These are phyloP conservation scores for Aphidoletes aphidimyza DNA, from an alignment of 2,888 invertebrate genomes.

Conservation along the genomic window DNA sequence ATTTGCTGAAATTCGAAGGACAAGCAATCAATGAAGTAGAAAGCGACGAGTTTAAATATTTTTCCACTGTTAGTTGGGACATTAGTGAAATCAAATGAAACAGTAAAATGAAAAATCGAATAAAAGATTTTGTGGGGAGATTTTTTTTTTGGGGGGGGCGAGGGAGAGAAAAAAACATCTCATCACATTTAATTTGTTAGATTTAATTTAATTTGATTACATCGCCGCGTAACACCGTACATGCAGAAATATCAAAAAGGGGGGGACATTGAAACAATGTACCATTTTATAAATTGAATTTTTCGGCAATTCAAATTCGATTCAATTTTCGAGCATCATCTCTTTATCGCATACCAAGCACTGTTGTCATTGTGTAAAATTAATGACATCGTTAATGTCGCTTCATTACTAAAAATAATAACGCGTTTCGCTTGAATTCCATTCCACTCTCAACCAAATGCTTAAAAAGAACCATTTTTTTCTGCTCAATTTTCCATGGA, in stretches of 20 bases:
- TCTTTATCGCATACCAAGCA: background rate
- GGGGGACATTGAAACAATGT: background rate
- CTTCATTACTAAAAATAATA: slow-evolving; percentile 10
- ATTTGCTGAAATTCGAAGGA: background rate
- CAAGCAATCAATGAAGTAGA: slow-evolving; percentile 30
- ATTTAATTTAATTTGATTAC: slow-evolving; percentile 47
- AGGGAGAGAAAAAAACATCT: no score
- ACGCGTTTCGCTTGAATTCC: slow-evolving; percentile 11
- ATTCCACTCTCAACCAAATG: background rate
- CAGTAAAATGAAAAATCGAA: background rate
- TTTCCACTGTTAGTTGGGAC: no score
- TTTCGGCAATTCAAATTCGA: background rate
- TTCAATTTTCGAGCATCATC: slow-evolving; percentile 4
- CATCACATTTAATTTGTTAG: slow-evolving; percentile 32
- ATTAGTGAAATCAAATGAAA: background rate
- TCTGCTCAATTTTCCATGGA: background rate
- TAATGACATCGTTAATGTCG: slow-evolving; percentile 32
- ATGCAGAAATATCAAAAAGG: background rate
- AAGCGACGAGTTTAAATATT: background rate
- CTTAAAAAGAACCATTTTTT: background rate
- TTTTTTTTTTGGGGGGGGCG: no score
- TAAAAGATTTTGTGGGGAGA: background rate
- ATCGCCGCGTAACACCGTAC: no score
- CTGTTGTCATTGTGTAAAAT: background rate
- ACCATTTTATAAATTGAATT: background rate